Percentiles rank a stretch among this genome's conserved stretches.
phyloP scores from a whole-genome alignment of 2,113 vertebrate genomes.

The Serinus canaria region DNA sequence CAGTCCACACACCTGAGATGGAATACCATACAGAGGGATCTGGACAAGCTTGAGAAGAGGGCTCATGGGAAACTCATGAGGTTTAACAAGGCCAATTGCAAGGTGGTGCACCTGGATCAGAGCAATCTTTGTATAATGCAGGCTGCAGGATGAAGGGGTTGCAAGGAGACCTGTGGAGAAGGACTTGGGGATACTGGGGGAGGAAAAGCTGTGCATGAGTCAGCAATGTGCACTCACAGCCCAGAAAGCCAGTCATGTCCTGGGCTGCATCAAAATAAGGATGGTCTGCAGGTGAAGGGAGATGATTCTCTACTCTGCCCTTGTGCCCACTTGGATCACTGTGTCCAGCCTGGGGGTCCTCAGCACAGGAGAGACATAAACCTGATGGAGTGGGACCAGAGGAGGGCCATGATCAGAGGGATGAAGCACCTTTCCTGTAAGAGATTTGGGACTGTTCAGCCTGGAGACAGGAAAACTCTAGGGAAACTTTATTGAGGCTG shows the following conservation, averaged over 20 bases:
- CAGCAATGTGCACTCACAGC: background rate
- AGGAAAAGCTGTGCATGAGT: background rate
- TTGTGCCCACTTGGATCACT: background rate
- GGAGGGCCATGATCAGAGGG: background rate
- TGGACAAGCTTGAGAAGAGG: background rate
- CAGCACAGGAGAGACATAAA: background rate
- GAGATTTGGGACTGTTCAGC: background rate
- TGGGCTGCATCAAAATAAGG: background rate
- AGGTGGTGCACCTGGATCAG: background rate
- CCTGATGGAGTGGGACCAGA: background rate
- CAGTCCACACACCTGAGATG: rapidly evolving
- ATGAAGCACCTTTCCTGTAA: background rate
- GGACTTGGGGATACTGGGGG: background rate
- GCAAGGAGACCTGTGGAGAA: background rate
- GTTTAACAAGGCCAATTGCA: background rate
- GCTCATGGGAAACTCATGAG: background rate
- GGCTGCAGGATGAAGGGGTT: background rate
- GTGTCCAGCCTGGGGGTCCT: background rate
- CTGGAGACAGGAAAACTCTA: background rate
- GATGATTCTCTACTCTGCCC: background rate
- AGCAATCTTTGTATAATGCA: background rate
- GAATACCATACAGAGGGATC: background rate
- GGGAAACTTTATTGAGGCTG: background rate
- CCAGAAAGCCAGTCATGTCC: background rate
- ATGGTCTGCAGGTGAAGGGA: background rate